Percentiles rank a stretch among this genome's conserved stretches.
These are phyloP conservation scores for Laspeyria flexula DNA, from an alignment of 2,888 invertebrate species.

Conservation along the genomic window DNA sequence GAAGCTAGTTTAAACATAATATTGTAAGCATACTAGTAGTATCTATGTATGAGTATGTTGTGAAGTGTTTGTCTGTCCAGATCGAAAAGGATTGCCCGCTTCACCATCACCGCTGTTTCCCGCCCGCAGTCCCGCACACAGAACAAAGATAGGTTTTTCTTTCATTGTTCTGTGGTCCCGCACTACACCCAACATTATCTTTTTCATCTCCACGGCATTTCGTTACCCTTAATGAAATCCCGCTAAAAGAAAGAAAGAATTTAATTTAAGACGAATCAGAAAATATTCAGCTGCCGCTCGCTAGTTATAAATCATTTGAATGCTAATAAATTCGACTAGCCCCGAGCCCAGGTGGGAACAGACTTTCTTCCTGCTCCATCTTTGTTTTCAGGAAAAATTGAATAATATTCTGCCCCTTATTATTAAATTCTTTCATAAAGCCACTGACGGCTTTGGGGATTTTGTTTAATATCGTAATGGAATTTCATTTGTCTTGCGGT, in stretches of 20 bases:
- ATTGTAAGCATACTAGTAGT: no score
- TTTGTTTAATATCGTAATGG: slow-evolving; percentile 80
- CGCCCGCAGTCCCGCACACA: slow-evolving; percentile 45
- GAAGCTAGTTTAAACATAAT: no score
- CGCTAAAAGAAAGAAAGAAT: slow-evolving; percentile 85
- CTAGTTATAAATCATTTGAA: slow-evolving; percentile 86
- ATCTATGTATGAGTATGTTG: no score
- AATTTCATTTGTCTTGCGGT: slow-evolving; percentile 77
- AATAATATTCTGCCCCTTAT: slow-evolving; percentile 81
- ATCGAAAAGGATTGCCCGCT: slow-evolving; percentile 14
- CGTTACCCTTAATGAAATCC: slow-evolving; percentile 83
- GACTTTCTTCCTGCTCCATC: slow-evolving; percentile 79
- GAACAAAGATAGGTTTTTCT: no score
- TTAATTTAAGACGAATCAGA: slow-evolving; percentile 85
- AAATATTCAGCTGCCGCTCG: slow-evolving; percentile 84
- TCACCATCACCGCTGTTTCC: neutral
- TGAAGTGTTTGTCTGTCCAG: no score
- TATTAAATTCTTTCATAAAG: slow-evolving; percentile 83
- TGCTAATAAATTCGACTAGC: slow-evolving; percentile 85
- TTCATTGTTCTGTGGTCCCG: no score
- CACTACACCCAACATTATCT: no score
- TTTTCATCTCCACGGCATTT: slow-evolving; percentile 79
- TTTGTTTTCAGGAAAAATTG: slow-evolving; percentile 80
- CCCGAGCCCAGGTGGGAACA: slow-evolving; percentile 78
- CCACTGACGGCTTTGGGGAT: slow-evolving; percentile 75